Evolutionary conservation across 2,113 vertebrate species (phyloP), one percentile per base, ranked within the genome.

Genomic region (Protobothrops mucrosquamatus): DNA sequence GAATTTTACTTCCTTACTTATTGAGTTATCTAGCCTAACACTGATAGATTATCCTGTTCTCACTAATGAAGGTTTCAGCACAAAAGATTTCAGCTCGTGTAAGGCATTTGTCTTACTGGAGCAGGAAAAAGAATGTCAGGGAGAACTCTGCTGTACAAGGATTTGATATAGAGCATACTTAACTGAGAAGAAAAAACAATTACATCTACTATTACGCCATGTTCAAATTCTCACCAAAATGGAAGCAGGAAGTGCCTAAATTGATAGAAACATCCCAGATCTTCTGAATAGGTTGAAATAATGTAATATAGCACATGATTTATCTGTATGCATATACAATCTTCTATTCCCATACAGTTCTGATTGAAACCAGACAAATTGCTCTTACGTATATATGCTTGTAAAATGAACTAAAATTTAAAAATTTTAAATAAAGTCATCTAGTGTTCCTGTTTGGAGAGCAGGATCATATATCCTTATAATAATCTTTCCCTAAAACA

Each of bases 161-260:
- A 87, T 89, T 0, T 85, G n/a, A 81, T 95, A 93, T 93, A 92
- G 86, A 93, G 29, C 15, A 87, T 5, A 39, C 4, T 55, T 74
- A 86, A 81, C 64, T 59, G 81, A 69, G 87, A 26, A 52, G 43
- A 94, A 7, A 4, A 90, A 89, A 46, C 87, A 52, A 59, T 96
- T 95, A 90, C 89, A 61, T 94, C 4, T 8, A 93, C 94, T 93
- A 39, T 86, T 94, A 20, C 26, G 94, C 89, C 91, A 87, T 61
- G n/a, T 91, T 86, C 81, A 92, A 95, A 93, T 91, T 34, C 55
- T 92, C 64, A 85, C 51, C 52, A 85, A 54, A 94, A 91, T 39
- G 3, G 86, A 87, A 55, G 29, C 64, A 61, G 29, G 85, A 90
- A 93, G 43, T n/a, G 93, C 24, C 29, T 34, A 89, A 43, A 91